phyloP scores from a whole-genome alignment of 2,797 vertebrate species.

The Xiphophorus birchmanni region DNA sequence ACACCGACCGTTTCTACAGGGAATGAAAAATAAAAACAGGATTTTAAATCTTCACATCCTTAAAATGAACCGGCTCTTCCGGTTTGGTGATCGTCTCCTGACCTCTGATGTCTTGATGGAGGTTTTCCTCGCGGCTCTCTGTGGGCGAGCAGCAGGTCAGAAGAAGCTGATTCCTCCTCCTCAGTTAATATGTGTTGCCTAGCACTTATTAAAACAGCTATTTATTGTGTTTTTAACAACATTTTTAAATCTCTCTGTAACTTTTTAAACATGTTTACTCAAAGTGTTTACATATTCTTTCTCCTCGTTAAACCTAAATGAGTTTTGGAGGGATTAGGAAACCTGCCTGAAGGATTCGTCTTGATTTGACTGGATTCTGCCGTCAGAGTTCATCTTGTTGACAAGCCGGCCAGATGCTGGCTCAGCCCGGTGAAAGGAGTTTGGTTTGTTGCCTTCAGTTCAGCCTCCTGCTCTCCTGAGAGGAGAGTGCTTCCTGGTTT shows the following conservation, averaged over 20 bases:
- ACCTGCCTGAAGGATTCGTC: background rate
- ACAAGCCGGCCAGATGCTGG: conserved; percentile 11
- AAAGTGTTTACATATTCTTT: background rate
- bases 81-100: background rate
- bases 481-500: conserved; percentile 2
- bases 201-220: background rate
- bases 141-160: background rate
- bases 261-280: background rate
- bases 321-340: background rate
- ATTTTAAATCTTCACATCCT: background rate
- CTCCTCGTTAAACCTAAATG: background rate
- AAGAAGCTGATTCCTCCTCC: too few relatives aligned
- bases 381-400: background rate
- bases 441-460: conserved; percentile 11
- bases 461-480: conserved; percentile 11
- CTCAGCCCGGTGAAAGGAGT: conserved; percentile 5
- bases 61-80: background rate
- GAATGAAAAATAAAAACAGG: background rate
- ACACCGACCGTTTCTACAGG: background rate
- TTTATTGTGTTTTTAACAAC: background rate
- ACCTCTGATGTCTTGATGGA: background rate
- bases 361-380: background rate
- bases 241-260: background rate
- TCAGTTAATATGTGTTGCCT: background rate
- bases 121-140: background rate